A percentile compares a stretch with the other conserved stretches of the same genome.
Evolutionary conservation across 1,140 invertebrate genomes (phyloP).

Genomic region (Bradynema listronoti): DNA sequence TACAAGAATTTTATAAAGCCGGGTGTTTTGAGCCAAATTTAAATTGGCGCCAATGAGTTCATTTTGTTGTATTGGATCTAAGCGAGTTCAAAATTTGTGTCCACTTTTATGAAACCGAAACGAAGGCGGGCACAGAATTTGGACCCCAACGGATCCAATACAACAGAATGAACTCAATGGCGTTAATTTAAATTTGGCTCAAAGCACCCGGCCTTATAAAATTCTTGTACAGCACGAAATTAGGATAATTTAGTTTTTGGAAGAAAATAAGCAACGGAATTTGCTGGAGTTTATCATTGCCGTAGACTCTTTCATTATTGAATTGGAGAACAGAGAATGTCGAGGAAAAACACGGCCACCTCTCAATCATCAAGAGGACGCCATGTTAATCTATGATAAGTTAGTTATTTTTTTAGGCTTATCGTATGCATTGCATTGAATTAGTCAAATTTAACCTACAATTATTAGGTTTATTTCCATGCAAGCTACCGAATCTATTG

Average conservation of each 20-base stretch:
- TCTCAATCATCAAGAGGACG: slow-evolving; percentile 4
- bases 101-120: neutral
- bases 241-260: slow-evolving; percentile 15
- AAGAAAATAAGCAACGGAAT: slow-evolving; percentile 6
- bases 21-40: too few species aligned
- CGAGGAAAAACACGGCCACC: neutral
- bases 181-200: too few species aligned
- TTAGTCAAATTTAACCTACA: neutral
- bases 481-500: slow-evolving; percentile 10
- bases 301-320: slow-evolving; percentile 13
- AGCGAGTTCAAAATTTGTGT: too few species aligned
- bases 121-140: neutral
- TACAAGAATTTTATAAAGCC: too few species aligned
- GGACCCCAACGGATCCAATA: neutral
- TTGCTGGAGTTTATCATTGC: slow-evolving; percentile 19
- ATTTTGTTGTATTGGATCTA: too few species aligned
- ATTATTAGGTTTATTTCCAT: slow-evolving; percentile 18
- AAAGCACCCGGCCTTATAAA: neutral
- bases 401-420: neutral
- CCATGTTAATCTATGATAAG: slow-evolving; percentile 20
- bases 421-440: neutral
- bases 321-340: too few species aligned
- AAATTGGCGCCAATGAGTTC: too few species aligned
- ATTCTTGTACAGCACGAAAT: neutral
- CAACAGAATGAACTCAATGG: neutral